Evolutionary conservation across 2,797 vertebrate genomes (phyloP), one percentile per base, ranked within the genome.

Genomic region (Amazona ochrocephala): DNA sequence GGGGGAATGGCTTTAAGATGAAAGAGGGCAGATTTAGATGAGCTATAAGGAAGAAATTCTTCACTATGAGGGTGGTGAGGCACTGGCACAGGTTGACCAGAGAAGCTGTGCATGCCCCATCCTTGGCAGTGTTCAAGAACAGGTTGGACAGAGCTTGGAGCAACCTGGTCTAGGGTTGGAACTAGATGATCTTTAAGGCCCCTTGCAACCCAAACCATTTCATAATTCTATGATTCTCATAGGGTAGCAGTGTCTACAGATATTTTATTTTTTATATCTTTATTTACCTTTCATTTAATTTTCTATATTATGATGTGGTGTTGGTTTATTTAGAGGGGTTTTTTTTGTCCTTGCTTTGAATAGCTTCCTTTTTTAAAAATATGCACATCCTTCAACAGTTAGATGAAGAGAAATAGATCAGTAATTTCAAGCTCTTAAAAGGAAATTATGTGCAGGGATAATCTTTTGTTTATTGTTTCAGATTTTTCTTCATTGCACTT

Each of bases 381-480:
- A n/a, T 22, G 30, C 42, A 39, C 30, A 65, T 54, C 27, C 50
- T 61, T 84, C 88, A 76, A 37, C 72, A 83, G 20, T 75, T 62
- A 61, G 39, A 51, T 74, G 61, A 14, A 44, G 72, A 79, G 30
- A 85, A 71, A 64, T 30, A 70, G n/a, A 90, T 65, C 23, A 62
- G 42, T 41, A 88, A 70, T 92, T 89, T 90, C 87, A 80, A 61
- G 15, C 15, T 90, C 51, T 71, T 84, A 84, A 93, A 91, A 87
- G 48, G 68, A 91, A 93, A 77, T 77, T 61, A 47, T 74, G 5
- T 60, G 13, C 60, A 44, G 48, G 34, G 48, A 72, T 91, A 89
- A 47, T 84, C 90, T 96, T 96, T 84, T 91, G 29, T 75, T 92
- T 84, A 58, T 93, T 87, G n/a, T 90, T 81, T 89, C 30, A 68